phyloP scores from a whole-genome alignment of 1,140 invertebrate species.

The Sarcophaga peregrina region DNA sequence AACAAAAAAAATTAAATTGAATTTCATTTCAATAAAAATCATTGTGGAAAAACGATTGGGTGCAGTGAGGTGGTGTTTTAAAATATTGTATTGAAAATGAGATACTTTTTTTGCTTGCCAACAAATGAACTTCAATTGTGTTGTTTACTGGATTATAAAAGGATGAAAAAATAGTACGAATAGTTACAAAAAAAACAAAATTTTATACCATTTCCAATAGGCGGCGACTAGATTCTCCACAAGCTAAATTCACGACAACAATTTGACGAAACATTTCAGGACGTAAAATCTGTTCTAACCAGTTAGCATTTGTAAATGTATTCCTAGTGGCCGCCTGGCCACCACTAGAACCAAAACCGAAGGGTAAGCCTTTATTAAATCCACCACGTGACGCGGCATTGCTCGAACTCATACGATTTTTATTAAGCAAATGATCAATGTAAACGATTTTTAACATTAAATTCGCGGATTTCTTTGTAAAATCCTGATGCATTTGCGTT shows the following conservation, averaged over 20 bases:
- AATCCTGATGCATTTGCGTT: conserved; percentile 48
- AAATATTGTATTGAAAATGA: too few species aligned
- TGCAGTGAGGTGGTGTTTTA: too few species aligned
- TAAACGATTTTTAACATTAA: conserved; percentile 47
- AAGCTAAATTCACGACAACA: conserved; percentile 61
- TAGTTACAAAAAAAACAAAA: background rate
- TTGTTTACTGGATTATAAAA: background rate
- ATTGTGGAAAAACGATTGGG: too few species aligned
- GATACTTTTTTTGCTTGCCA: too few species aligned
- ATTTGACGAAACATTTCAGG: conserved; percentile 57
- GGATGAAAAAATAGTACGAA: too few species aligned
- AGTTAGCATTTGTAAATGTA: conserved; percentile 45
- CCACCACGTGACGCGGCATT: conserved; percentile 10
- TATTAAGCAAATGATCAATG: conserved; percentile 49
- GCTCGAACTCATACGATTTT: background rate
- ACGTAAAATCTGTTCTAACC: conserved; percentile 56
- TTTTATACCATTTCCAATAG: conserved; percentile 59
- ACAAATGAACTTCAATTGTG: too few species aligned
- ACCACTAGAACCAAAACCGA: background rate
- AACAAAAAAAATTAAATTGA: too few species aligned
- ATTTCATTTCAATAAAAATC: too few species aligned
- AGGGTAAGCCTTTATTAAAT: background rate
- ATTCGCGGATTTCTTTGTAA: background rate
- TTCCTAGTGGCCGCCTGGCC: conserved; percentile 12
- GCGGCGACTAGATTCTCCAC: conserved; percentile 58